These are phyloP conservation scores for Metacarcinus magister DNA, from an alignment of 2,888 invertebrate genomes.

Conservation along the genomic window DNA sequence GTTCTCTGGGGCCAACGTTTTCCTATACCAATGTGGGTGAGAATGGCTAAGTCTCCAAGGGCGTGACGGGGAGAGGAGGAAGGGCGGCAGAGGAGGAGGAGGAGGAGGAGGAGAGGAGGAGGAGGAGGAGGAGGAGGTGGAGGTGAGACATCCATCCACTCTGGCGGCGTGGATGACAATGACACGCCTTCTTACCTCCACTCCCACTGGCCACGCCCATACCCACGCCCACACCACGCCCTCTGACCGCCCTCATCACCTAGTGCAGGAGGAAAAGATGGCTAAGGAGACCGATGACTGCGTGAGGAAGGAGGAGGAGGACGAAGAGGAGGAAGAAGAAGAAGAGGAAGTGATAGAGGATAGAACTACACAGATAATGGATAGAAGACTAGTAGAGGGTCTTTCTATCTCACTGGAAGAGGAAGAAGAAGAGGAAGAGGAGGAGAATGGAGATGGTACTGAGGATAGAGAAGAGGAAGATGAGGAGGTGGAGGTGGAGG, in stretches of 20 bases:
- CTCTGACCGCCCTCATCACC: background rate
- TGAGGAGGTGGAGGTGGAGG: background rate
- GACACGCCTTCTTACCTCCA: constrained; percentile 7
- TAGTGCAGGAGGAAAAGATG: background rate
- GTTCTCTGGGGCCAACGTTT: background rate
- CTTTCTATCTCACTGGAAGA: background rate
- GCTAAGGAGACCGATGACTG: background rate
- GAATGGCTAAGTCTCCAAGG: background rate
- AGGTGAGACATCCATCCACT: background rate
- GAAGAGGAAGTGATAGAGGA: background rate
- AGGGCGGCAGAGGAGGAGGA: background rate
- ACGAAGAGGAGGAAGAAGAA: background rate
- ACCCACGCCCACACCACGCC: background rate
- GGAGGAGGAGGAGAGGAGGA: background rate
- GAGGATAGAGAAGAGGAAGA: background rate
- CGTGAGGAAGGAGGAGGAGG: constrained; percentile 20
- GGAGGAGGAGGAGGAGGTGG: background rate
- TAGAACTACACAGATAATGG: background rate
- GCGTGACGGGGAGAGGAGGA: background rate
- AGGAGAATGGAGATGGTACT: background rate
- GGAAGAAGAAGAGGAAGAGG: background rate
- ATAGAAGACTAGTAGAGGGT: background rate
- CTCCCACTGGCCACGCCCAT: background rate
- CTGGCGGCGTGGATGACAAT: background rate
- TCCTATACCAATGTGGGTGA: background rate